Percentiles rank a stretch among this genome's conserved stretches.
phyloP scores from a whole-genome alignment of 2,113 vertebrate genomes.

The Talpa occidentalis region DNA sequence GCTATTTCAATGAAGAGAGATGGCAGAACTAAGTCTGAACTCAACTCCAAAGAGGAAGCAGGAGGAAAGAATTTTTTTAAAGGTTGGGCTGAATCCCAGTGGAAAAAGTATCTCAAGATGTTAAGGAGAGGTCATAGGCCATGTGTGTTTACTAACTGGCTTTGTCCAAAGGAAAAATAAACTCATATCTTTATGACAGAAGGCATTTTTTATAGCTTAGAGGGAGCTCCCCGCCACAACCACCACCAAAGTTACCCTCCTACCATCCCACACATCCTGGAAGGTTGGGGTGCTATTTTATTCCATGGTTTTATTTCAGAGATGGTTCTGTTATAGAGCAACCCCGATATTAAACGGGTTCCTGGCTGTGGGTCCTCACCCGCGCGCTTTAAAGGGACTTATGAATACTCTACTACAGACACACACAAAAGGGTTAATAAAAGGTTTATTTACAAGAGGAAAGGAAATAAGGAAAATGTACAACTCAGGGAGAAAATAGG shows the following conservation, averaged over 20 bases:
- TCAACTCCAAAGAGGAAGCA: background rate
- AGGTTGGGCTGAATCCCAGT: background rate
- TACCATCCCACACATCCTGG: background rate
- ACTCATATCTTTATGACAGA: background rate
- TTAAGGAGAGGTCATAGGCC: background rate
- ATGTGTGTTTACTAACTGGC: background rate
- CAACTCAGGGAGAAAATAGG: no score
- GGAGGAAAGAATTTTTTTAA: background rate
- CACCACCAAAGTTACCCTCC: background rate
- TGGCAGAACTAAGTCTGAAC: background rate
- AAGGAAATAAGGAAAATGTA: no score
- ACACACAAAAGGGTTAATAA: no score
- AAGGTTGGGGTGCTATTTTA: background rate
- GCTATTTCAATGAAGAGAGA: background rate
- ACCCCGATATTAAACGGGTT: no score
- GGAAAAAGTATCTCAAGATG: background rate
- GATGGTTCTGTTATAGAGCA: no score
- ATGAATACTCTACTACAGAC: no score
- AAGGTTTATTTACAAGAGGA: no score
- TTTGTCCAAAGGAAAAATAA: slow-evolving; percentile 31
- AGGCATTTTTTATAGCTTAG: background rate
- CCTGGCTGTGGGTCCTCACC: no score
- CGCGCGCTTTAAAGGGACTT: no score
- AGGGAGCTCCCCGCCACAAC: background rate
- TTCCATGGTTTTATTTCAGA: background rate